A percentile compares a stretch with the other conserved stretches of the same genome.
Conservation (phyloP, 2,113 vertebrate genomes). For the Zapus hudsonius region DNA sequence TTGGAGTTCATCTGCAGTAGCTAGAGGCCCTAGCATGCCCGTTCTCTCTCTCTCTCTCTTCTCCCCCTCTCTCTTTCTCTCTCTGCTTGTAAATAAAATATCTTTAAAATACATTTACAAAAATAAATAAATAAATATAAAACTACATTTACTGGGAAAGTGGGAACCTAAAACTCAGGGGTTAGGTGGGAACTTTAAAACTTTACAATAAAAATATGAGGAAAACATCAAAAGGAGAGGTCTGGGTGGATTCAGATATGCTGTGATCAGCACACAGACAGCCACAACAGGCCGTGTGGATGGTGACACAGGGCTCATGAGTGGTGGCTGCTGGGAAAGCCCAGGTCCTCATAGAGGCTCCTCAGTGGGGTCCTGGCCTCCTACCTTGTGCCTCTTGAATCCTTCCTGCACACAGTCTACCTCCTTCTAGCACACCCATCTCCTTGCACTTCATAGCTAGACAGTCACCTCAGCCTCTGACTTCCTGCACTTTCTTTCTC, state of each 20-base stretch:
- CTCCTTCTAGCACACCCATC: rapidly evolving
- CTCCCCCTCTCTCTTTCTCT: too few relatives aligned
- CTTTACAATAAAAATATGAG: neutral
- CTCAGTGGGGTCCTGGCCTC: neutral
- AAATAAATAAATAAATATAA: too few relatives aligned
- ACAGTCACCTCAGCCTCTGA: neutral
- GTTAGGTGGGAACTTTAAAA: neutral
- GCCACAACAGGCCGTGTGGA: neutral
- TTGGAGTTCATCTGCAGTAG: too few relatives aligned
- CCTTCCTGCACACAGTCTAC: neutral
- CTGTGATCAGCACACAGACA: neutral
- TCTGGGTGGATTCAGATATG: neutral
- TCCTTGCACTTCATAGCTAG: neutral
- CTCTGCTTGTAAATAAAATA: too few relatives aligned
- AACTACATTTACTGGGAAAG: too few relatives aligned
- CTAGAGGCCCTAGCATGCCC: too few relatives aligned
- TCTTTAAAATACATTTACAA: too few relatives aligned
- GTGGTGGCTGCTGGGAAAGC: neutral
- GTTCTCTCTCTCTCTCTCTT: too few relatives aligned
- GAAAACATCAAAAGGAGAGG: too few relatives aligned
- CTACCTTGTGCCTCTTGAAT: neutral
- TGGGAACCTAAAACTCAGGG: neutral
- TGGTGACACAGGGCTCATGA: neutral
- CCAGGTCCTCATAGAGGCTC: neutral
- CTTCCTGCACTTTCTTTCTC: too few relatives aligned